These are phyloP conservation scores for Hirundichthys speculiger DNA, from an alignment of 2,113 vertebrate genomes.

Conservation along the genomic window DNA sequence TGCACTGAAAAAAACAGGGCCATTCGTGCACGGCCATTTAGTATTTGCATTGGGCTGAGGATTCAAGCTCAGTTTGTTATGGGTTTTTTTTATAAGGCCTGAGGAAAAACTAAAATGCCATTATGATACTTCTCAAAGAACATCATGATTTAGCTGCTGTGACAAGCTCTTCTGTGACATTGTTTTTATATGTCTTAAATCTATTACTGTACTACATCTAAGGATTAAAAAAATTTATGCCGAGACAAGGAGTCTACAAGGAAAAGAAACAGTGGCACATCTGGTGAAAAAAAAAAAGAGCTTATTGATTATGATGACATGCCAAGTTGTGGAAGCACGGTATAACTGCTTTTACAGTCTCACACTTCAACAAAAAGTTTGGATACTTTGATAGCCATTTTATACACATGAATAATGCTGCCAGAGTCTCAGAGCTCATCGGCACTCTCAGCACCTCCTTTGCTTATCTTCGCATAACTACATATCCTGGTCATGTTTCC, in stretches of 20 bases:
- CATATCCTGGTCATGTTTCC: conserved; percentile 77
- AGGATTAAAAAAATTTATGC: conserved; percentile 3
- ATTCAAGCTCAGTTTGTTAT: conserved; percentile 19
- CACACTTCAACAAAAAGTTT: conserved; percentile 34
- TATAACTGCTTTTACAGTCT: conserved; percentile 22
- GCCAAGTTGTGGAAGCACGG: neutral
- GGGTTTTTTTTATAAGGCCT: neutral
- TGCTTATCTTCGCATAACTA: conserved; percentile 77
- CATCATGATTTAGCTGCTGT: neutral
- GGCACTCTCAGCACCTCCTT: conserved; percentile 71
- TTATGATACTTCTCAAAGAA: neutral
- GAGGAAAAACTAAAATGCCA: neutral
- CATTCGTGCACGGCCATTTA: conserved; percentile 46
- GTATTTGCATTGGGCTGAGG: conserved; percentile 52
- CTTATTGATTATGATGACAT: no score
- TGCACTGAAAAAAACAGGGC: conserved; percentile 14
- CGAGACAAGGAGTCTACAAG: conserved; percentile 7
- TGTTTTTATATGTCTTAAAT: neutral
- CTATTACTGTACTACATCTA: conserved; percentile 11
- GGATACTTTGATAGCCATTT: conserved; percentile 44
- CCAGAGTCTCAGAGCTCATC: conserved; percentile 68
- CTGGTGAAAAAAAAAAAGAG: conserved; percentile 8
- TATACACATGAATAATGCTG: conserved; percentile 54
- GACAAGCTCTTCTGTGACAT: neutral
- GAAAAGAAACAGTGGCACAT: neutral